phyloP scores from a whole-genome alignment of 2,113 vertebrate species.

The Pterophyllum scalare region DNA sequence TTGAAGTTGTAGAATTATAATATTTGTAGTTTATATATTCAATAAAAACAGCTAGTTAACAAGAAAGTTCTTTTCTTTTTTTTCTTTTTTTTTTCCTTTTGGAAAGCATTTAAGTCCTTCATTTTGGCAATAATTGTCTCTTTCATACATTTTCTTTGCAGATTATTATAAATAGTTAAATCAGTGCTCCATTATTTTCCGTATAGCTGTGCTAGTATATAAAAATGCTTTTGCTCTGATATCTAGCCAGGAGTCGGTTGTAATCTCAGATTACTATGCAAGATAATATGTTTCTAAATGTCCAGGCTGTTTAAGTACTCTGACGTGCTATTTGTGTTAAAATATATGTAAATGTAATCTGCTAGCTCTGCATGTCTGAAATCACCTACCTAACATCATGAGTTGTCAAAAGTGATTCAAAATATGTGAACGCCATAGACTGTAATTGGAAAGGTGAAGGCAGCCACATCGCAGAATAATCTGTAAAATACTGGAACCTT shows the following conservation, averaged over 20 bases:
- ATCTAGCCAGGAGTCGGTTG: neutral
- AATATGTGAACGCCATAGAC: neutral
- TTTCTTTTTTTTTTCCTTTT: too few relatives aligned
- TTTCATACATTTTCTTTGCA: neutral
- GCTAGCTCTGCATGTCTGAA: neutral
- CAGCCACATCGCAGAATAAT: neutral
- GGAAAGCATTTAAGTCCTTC: neutral
- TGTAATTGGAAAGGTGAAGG: neutral
- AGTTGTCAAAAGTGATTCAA: neutral
- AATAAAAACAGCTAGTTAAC: too few relatives aligned
- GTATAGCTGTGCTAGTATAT: neutral
- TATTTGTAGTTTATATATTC: neutral
- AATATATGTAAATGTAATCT: constrained; percentile 31
- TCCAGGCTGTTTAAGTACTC: neutral
- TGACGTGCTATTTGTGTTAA: constrained; percentile 1
- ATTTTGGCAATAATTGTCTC: rapidly evolving
- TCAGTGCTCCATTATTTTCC: neutral
- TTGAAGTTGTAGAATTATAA: neutral
- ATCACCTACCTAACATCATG: too few relatives aligned
- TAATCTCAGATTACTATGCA: constrained; percentile 10
- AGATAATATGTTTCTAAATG: neutral
- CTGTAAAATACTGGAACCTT: neutral
- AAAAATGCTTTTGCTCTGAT: neutral
- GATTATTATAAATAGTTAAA: neutral
- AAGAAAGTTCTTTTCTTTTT: too few relatives aligned